phyloP scores from a whole-genome alignment of 2,888 invertebrate species.

The Eristalis tenax region DNA sequence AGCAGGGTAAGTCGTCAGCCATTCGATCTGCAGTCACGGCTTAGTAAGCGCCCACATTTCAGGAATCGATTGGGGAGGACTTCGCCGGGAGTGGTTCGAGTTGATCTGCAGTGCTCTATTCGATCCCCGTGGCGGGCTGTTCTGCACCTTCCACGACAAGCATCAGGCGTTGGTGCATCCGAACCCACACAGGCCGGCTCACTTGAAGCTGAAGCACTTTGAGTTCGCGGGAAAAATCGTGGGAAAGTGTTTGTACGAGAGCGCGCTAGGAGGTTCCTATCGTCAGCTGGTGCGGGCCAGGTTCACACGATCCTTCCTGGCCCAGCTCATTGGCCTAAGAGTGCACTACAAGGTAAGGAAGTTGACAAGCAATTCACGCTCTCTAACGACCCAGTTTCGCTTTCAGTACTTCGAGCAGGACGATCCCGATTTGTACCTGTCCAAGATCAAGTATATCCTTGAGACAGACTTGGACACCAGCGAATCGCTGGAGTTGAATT shows the following conservation, averaged over 20 bases:
- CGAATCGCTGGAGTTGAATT: conserved; percentile 91
- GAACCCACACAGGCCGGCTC: conserved; percentile 88
- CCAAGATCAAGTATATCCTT: conserved; percentile 95
- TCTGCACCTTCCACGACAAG: conserved; percentile 92
- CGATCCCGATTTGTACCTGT: conserved; percentile 95
- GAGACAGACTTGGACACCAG: conserved; percentile 92
- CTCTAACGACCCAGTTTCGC: not conserved
- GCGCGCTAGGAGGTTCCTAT: conserved; percentile 93
- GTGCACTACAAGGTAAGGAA: conserved; percentile 92
- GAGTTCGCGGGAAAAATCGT: conserved; percentile 97
- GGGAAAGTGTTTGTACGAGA: conserved; percentile 97
- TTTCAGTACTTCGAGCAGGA: conserved; percentile 95
- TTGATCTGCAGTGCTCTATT: conserved; percentile 93
- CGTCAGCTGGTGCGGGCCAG: conserved; percentile 94
- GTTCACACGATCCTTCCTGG: conserved; percentile 95
- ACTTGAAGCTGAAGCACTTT: conserved; percentile 92
- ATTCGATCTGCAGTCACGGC: not conserved
- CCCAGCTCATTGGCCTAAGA: conserved; percentile 95
- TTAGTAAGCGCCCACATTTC: conserved; percentile 20
- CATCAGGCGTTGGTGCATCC: conserved; percentile 95
- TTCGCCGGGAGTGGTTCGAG: conserved; percentile 97
- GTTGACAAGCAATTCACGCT: too few relatives aligned
- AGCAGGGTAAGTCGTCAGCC: conserved; percentile 86
- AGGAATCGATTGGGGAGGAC: conserved; percentile 97
- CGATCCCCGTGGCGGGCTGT: conserved; percentile 91